These are phyloP conservation scores for Stenolophus ochropezus DNA, from an alignment of 2,888 invertebrate species.

Conservation along the genomic window DNA sequence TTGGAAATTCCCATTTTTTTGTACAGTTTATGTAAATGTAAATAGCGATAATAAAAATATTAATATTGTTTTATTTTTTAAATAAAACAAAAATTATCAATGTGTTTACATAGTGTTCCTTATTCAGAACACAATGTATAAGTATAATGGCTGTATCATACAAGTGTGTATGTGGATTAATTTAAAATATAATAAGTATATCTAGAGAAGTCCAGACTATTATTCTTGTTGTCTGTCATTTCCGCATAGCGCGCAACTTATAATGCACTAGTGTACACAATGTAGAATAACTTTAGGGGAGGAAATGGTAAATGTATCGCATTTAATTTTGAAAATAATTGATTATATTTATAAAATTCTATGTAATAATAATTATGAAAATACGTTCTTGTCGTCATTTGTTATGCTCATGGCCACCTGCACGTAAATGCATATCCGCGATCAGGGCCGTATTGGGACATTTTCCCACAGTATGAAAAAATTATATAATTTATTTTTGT, in stretches of 20 bases:
- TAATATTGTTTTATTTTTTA: not conserved
- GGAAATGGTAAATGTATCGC: not conserved
- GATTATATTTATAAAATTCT: slow-evolving; percentile 1
- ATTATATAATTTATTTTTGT: too few relatives aligned
- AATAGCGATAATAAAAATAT: slow-evolving; percentile 14
- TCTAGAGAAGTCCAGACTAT: not conserved
- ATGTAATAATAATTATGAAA: slow-evolving; percentile 24
- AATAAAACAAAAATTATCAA: too few relatives aligned
- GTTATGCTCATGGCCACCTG: slow-evolving; percentile 47
- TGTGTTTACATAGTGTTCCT: not conserved
- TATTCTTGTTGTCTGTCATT: not conserved
- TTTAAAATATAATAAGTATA: not conserved
- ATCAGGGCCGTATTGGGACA: slow-evolving; percentile 9
- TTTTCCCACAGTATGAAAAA: not conserved
- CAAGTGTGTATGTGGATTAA: not conserved
- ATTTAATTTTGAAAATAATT: slow-evolving; percentile 4
- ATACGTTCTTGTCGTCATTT: slow-evolving; percentile 22
- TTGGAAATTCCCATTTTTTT: not conserved
- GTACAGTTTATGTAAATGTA: slow-evolving; percentile 21
- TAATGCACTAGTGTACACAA: not conserved
- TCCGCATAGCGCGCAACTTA: not conserved
- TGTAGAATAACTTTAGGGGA: not conserved
- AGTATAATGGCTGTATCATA: not conserved
- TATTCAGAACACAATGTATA: not conserved
- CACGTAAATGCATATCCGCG: slow-evolving; percentile 16